phyloP scores from a whole-genome alignment of 2,888 invertebrate genomes.

The Drosophila meridiana region DNA sequence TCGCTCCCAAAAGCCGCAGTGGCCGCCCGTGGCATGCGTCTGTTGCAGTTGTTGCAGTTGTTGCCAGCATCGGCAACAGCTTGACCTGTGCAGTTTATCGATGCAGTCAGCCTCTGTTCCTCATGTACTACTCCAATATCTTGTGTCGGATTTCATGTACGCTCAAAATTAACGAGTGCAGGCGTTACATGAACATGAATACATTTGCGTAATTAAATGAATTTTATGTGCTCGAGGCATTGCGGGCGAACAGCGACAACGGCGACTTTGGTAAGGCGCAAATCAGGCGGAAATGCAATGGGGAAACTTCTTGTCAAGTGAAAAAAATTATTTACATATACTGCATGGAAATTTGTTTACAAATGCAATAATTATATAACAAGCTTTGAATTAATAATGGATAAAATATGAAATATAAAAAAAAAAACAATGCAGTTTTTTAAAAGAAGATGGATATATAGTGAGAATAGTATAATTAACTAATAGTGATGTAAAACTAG shows the following conservation, averaged over 20 bases:
- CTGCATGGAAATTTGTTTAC: not conserved
- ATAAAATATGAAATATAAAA: not conserved
- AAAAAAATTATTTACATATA: not conserved
- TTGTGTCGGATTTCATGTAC: conserved; percentile 32
- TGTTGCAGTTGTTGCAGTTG: conserved; percentile 27
- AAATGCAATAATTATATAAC: not conserved
- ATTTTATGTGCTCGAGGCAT: conserved; percentile 2
- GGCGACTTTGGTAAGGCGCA: not conserved
- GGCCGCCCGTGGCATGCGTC: conserved; percentile 12
- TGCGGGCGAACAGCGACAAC: not conserved
- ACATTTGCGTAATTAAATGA: conserved; percentile 28
- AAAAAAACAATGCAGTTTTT: no score
- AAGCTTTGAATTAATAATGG: not conserved
- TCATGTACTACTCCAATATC: conserved; percentile 16
- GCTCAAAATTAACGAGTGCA: conserved; percentile 30
- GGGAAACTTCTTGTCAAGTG: no score
- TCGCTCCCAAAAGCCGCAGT: conserved; percentile 5
- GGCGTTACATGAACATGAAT: conserved; percentile 45
- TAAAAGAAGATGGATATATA: no score
- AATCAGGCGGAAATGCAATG: conserved; percentile 9
- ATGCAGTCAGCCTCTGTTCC: conserved; percentile 14
- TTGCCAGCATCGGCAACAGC: conserved; percentile 27
- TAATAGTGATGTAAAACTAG: no score
- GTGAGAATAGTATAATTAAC: no score
- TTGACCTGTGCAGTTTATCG: conserved; percentile 46